These are phyloP conservation scores for Rhea americana DNA, from an alignment of 2,113 vertebrate species.

Conservation along the genomic window DNA sequence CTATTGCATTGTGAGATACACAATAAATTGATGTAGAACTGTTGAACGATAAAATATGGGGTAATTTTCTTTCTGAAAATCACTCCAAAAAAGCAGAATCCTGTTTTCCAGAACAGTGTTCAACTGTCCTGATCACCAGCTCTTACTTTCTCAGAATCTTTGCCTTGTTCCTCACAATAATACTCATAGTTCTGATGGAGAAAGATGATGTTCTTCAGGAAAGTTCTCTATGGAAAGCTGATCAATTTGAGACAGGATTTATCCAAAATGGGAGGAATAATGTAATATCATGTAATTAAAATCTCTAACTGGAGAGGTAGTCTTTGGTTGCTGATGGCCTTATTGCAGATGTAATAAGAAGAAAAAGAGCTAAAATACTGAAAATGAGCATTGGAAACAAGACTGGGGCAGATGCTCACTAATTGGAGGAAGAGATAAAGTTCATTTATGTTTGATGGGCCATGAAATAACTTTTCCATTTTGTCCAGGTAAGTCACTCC, in stretches of 20 bases:
- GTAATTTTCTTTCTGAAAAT: background rate
- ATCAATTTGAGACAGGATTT: background rate
- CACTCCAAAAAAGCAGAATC: background rate
- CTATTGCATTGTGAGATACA: background rate
- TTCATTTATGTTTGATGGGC: conserved; percentile 28
- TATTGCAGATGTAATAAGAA: background rate
- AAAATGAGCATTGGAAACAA: background rate
- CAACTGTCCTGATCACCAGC: background rate
- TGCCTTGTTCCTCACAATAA: background rate
- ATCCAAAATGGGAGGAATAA: background rate
- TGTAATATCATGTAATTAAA: background rate
- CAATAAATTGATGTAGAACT: background rate
- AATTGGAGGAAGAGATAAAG: background rate
- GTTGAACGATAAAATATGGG: background rate
- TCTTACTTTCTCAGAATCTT: background rate
- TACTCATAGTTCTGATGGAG: background rate
- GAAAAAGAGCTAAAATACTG: background rate
- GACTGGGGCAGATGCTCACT: background rate
- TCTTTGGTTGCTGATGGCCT: background rate
- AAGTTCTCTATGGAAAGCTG: background rate
- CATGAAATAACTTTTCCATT: conserved; percentile 28
- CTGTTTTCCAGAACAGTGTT: background rate
- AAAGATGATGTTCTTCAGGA: background rate
- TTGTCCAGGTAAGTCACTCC: background rate
- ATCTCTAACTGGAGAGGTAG: background rate